Evolutionary conservation across 1,140 invertebrate species (phyloP).

Genomic region (Scylla paramamosain): DNA sequence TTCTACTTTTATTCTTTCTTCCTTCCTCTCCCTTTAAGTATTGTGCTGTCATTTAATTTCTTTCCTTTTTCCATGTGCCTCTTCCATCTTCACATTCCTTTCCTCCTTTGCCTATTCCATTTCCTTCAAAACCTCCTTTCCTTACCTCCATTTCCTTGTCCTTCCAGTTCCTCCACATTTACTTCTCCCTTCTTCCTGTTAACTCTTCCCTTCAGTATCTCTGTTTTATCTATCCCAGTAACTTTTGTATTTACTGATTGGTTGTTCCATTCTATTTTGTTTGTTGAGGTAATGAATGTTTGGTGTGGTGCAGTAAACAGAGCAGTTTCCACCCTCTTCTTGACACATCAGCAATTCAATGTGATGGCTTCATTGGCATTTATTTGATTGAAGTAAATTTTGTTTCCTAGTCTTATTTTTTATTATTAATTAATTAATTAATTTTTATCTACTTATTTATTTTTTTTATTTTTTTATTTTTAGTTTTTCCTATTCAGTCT

Average conservation of each 20-base stretch:
- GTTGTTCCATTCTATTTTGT: constrained; percentile 52
- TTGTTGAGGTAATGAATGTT: constrained; percentile 71
- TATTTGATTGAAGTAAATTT: not conserved
- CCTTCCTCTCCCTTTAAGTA: not conserved
- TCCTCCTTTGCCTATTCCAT: not conserved
- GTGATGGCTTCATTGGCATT: not conserved
- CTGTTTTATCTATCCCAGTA: constrained; percentile 54
- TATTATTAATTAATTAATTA: not conserved
- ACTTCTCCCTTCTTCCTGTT: not conserved
- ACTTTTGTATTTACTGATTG: constrained; percentile 66
- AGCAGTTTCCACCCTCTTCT: constrained; percentile 32
- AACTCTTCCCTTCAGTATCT: no score
- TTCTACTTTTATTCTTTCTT: not conserved
- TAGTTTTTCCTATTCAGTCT: not conserved
- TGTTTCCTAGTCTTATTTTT: not conserved
- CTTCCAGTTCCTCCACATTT: not conserved
- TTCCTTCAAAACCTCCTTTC: no score
- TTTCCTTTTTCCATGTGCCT: not conserved
- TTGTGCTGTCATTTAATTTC: not conserved
- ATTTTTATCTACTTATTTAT: not conserved
- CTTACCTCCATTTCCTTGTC: not conserved
- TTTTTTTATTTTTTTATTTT: no score
- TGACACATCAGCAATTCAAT: not conserved
- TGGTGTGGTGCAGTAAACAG: constrained; percentile 70
- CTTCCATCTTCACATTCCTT: not conserved